Evolutionary conservation across 2,113 vertebrate genomes (phyloP).

Genomic region (Gasterosteus nipponicus): DNA sequence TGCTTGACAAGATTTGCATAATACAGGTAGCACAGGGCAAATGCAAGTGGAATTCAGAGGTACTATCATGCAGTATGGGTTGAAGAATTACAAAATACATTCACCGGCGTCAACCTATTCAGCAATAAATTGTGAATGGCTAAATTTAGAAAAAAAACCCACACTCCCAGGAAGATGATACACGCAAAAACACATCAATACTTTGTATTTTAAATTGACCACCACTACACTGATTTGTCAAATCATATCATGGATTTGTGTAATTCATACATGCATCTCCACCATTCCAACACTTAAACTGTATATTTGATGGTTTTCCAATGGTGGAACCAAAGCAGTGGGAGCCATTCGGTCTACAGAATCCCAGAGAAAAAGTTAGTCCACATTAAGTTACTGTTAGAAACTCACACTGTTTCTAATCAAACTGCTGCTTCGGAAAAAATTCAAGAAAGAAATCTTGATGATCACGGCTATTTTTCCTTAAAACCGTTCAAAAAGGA

Average conservation of each 20-base stretch:
- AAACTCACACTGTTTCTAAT: conserved; percentile 45
- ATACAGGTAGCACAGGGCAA: background rate
- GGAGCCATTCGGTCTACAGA: background rate
- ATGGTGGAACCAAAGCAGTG: background rate
- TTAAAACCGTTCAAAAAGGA: background rate
- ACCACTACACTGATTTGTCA: conserved; percentile 80
- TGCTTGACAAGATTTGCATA: conserved; percentile 10
- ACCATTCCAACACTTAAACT: conserved; percentile 63
- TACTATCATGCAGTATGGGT: background rate
- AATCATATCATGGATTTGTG: conserved; percentile 81
- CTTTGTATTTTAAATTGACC: conserved; percentile 82
- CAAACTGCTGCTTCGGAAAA: conserved; percentile 21
- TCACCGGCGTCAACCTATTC: background rate
- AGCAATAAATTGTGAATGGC: background rate
- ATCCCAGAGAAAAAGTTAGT: conserved; percentile 1
- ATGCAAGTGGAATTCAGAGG: background rate
- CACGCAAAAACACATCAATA: conserved; percentile 55
- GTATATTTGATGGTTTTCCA: conserved; percentile 48
- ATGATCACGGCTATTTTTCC: background rate
- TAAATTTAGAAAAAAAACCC: background rate
- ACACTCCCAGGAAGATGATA: background rate
- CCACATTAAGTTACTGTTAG: conserved; percentile 22
- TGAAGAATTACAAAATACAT: background rate
- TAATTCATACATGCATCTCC: conserved; percentile 63
- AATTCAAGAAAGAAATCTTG: conserved; percentile 12